These are phyloP conservation scores for Sphaerodactylus townsendi DNA, from an alignment of 2,113 vertebrate species.

Conservation along the genomic window DNA sequence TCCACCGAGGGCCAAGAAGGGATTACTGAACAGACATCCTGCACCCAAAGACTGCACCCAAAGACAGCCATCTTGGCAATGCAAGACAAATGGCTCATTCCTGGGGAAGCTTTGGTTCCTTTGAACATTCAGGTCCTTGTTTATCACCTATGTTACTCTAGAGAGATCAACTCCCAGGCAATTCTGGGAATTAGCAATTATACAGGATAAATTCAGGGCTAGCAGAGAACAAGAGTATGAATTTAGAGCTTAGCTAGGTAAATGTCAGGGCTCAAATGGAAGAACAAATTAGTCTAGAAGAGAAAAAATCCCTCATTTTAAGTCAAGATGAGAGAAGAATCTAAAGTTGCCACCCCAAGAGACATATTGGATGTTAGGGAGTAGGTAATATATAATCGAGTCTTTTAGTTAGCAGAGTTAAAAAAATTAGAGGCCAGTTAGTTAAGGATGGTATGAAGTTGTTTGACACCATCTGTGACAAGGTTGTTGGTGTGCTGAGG, in stretches of 20 bases:
- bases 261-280: background rate
- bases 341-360: no score
- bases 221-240: no score
- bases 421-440: background rate
- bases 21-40: background rate
- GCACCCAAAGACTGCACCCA: background rate
- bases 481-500: background rate
- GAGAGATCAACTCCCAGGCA: background rate
- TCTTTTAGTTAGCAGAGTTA: background rate
- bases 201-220: no score
- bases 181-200: background rate
- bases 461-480: background rate
- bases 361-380: background rate
- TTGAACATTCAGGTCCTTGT: background rate
- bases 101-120: background rate
- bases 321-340: background rate
- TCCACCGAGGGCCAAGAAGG: background rate
- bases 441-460: background rate
- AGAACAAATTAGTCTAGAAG: background rate
- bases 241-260: background rate
- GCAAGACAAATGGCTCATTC: background rate
- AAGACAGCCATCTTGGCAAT: background rate
- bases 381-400: background rate
- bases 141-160: background rate
- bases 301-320: no score